Evolutionary conservation across 2,113 vertebrate genomes (phyloP).

Genomic region (Odocoileus hemionus): DNA sequence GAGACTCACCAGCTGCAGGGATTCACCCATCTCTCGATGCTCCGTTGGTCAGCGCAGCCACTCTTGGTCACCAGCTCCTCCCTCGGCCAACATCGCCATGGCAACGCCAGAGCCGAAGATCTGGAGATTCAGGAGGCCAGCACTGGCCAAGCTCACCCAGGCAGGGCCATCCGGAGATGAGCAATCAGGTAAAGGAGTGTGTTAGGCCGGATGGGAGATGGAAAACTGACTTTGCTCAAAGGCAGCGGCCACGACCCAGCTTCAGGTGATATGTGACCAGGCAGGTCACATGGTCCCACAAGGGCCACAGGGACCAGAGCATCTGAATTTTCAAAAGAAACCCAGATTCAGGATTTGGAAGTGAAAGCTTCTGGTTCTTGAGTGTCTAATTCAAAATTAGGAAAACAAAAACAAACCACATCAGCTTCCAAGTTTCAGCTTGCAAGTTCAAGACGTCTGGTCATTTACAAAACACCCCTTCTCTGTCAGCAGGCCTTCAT

Average conservation of each 20-base stretch:
- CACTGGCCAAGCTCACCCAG: neutral
- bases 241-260: neutral
- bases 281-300: neutral
- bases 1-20: neutral
- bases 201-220: rapidly evolving
- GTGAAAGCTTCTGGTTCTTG: neutral
- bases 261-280: neutral
- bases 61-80: neutral
- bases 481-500: neutral
- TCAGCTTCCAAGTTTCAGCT: neutral
- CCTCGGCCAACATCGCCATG: rapidly evolving
- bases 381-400: neutral
- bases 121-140: neutral
- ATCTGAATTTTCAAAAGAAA: neutral
- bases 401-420: neutral
- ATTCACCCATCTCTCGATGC: neutral
- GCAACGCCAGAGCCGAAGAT: neutral
- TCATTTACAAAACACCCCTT: neutral
- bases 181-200: neutral
- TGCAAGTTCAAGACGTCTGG: neutral
- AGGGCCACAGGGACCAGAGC: neutral
- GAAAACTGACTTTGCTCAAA: neutral
- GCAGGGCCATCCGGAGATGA: neutral
- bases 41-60: rapidly evolving
- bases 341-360: neutral